Evolutionary conservation across 2,797 vertebrate genomes (phyloP).

Genomic region (Lates japonicus): DNA sequence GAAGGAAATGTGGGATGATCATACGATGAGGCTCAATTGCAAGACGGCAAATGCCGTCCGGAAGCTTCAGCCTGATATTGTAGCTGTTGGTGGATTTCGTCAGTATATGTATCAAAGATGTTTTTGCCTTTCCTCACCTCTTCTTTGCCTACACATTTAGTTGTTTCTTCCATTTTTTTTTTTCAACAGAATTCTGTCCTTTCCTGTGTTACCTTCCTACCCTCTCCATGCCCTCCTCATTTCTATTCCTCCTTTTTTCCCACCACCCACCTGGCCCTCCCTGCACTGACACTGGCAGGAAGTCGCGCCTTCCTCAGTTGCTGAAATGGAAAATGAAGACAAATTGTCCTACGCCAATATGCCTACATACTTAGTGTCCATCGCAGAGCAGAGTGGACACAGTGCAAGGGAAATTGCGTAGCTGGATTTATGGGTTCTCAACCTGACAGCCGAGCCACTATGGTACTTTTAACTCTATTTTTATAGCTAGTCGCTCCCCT

Average conservation of each 20-base stretch:
- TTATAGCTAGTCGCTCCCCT: slow-evolving; percentile 21
- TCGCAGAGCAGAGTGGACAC: slow-evolving; percentile 47
- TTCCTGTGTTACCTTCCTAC: slow-evolving; percentile 8
- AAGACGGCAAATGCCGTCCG: slow-evolving; percentile 33
- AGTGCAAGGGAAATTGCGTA: slow-evolving; percentile 1
- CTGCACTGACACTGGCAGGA: slow-evolving; percentile 50
- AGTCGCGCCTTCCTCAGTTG: slow-evolving; percentile 45
- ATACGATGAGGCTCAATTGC: slow-evolving; percentile 41
- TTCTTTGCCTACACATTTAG: slow-evolving; percentile 1
- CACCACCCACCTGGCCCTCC: slow-evolving; percentile 42
- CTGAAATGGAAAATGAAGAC: slow-evolving; percentile 67
- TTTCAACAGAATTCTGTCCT: slow-evolving; percentile 6
- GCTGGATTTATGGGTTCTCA: slow-evolving; percentile 21
- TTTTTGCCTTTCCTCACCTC: slow-evolving; percentile 21
- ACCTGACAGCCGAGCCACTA: slow-evolving; percentile 20
- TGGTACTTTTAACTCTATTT: slow-evolving; percentile 20
- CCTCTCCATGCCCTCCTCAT: slow-evolving; percentile 1
- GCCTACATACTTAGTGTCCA: slow-evolving; percentile 47
- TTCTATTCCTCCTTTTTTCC: not conserved
- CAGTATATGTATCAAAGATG: slow-evolving; percentile 32
- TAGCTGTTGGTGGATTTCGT: slow-evolving; percentile 44
- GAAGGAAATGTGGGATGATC: slow-evolving; percentile 53
- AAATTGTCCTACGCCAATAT: slow-evolving; percentile 60
- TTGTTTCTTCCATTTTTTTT: not conserved
- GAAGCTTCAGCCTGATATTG: slow-evolving; percentile 37